These are phyloP conservation scores for Lindbergichthys nudifrons DNA, from an alignment of 2,797 vertebrate species.

Conservation along the genomic window DNA sequence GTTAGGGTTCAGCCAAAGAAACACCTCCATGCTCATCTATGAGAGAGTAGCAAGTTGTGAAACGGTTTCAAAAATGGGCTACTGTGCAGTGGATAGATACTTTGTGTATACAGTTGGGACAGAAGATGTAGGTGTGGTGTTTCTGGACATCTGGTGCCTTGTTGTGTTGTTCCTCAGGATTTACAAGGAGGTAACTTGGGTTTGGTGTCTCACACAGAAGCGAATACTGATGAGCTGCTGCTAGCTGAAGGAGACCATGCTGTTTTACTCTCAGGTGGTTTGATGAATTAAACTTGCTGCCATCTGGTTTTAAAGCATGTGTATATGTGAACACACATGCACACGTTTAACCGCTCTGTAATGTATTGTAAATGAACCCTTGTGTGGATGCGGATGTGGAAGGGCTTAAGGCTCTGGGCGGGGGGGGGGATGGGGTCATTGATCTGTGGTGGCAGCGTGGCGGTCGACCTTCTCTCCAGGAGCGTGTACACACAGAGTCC, in stretches of 20 bases:
- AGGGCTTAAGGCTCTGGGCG: conserved; percentile 12
- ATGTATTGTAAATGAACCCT: conserved; percentile 31
- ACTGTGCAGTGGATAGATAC: conserved; percentile 2
- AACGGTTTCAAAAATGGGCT: conserved; percentile 2
- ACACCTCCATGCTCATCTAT: background rate
- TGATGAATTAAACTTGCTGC: conserved; percentile 22
- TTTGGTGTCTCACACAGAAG: conserved; percentile 18
- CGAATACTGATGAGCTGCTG: conserved; percentile 10
- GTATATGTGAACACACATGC: background rate
- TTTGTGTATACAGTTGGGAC: background rate
- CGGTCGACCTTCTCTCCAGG: conserved; percentile 28
- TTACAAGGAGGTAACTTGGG: background rate
- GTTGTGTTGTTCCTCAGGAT: conserved; percentile 27
- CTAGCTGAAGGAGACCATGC: conserved; percentile 23
- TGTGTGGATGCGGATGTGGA: conserved; percentile 26
- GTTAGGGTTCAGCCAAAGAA: background rate
- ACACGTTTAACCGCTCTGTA: conserved; percentile 35
- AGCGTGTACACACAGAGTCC: conserved; percentile 25
- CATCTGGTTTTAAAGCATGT: conserved; percentile 33
- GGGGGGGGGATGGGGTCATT: conserved; percentile 41
- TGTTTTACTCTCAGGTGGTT: conserved; percentile 40
- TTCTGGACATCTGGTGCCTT: conserved; percentile 30
- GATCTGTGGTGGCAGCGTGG: conserved; percentile 44
- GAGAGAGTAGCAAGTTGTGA: conserved; percentile 2
- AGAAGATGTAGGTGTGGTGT: conserved; percentile 13